A percentile compares a stretch with the other conserved stretches of the same genome.
Evolutionary conservation across 2,113 vertebrate species (phyloP).

Genomic region (Lasiurus borealis): DNA sequence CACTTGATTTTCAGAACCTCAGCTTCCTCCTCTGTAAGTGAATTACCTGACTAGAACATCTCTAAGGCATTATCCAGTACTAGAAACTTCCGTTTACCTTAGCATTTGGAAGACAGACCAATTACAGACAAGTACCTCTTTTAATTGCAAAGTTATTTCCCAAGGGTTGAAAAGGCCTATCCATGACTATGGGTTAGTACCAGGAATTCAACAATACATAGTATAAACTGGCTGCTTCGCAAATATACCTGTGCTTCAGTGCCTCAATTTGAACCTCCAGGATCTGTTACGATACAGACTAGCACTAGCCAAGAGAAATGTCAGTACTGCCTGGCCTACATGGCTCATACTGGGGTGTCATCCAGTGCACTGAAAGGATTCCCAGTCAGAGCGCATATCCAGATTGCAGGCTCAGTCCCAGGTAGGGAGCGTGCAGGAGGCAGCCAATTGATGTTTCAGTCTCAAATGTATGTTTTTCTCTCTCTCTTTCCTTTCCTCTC

Average conservation of each 20-base stretch:
- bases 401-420: not conserved
- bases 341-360: not conserved
- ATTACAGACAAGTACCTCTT: conserved; percentile 11
- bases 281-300: not conserved
- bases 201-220: not conserved
- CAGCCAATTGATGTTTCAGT: not conserved
- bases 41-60: not conserved
- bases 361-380: not conserved
- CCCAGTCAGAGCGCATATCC: too few species aligned
- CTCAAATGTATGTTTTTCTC: not conserved
- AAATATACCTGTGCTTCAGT: not conserved
- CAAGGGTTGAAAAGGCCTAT: conserved; percentile 21
- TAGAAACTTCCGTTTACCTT: conserved; percentile 28
- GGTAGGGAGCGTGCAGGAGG: not conserved
- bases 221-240: not conserved
- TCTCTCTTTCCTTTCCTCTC: not conserved
- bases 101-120: conserved; percentile 45
- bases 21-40: conserved; percentile 25
- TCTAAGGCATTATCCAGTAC: conserved; percentile 17
- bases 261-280: conserved; percentile 16
- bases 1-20: conserved; percentile 4
- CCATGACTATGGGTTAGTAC: not conserved
- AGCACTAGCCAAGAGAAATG: not conserved
- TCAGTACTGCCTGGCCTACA: not conserved
- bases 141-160: not conserved